Base-by-base conservation (phyloP, 2,888 invertebrate species). In the Melipona bicolor region DNA sequence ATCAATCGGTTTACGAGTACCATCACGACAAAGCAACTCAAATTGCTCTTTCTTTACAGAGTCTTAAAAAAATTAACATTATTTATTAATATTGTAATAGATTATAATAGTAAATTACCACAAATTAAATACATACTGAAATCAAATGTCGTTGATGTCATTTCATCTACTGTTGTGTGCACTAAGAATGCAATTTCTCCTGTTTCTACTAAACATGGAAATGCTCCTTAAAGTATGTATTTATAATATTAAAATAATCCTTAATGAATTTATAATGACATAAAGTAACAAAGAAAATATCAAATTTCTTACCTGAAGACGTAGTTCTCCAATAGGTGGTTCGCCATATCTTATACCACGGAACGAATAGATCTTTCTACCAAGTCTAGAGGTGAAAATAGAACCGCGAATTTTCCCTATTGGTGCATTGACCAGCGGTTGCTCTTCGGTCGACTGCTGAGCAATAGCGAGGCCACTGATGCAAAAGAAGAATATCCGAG, bases 161-260 rank as follows among this genome's bases (percentile, higher is more conserved):
- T 96, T 93, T 98, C 97, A 56, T 96, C 95, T 27, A 98, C 96
- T 0, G 98, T 98, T 0, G 97, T 97, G 92, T 98, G 98, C 68
- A 97, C 96, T 0, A 99, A 95, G 93, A 99, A 99, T 0, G 99
- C 99, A 27, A 99, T 96, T 71, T 99, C 98, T 3, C 99, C 99
- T n/a, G 95, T 96, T 89, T 97, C 97, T 2, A 97, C 95, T 4
- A 99, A 95, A 94, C 99, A 99, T 65, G 96, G 96, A 83, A 99
- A 97, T 0, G 99, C 99, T 0, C 99, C 99, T 94, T 97, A 9
- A 43, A 43, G 9, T 43, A 43, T 43, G 43, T 43, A 43, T 43
- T 43, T 43, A 43, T 43, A 43, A 43, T 43, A 9, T 43, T 43
- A 43, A 1, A 9, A 43, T 43, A 43, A 9, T 43, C 9, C 36